Conservation (phyloP, 64 coral and sea anemone species). For the Montipora foliosa region DNA sequence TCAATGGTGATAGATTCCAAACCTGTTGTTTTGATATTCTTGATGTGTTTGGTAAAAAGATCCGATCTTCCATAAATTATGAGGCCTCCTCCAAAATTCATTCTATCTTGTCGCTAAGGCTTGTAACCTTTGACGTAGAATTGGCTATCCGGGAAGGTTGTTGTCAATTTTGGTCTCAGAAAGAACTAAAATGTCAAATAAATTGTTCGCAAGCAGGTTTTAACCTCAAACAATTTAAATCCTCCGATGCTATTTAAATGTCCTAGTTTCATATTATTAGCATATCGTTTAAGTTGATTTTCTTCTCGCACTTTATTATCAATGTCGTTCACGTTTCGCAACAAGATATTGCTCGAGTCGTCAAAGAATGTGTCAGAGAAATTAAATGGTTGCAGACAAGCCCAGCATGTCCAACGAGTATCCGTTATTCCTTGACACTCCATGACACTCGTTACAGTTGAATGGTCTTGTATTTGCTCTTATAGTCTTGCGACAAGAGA, state of each 20-base stretch:
- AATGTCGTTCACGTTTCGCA: neutral
- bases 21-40: slow-evolving; percentile 1
- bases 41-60: neutral
- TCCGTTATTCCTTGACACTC: neutral
- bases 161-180: neutral
- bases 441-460: neutral
- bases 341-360: neutral
- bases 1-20: slow-evolving; percentile 5
- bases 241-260: neutral
- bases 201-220: neutral
- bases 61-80: neutral
- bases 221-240: neutral
- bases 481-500: neutral
- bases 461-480: neutral
- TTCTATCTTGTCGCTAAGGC: no score
- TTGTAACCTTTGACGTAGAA: no score
- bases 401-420: neutral
- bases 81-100: no score
- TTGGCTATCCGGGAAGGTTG: no score
- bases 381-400: neutral
- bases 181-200: neutral
- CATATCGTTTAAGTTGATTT: neutral
- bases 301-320: neutral
- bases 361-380: neutral
- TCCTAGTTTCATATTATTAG: neutral